Base-by-base conservation (phyloP, 2,113 vertebrate genomes). In the Notechis scutatus region DNA sequence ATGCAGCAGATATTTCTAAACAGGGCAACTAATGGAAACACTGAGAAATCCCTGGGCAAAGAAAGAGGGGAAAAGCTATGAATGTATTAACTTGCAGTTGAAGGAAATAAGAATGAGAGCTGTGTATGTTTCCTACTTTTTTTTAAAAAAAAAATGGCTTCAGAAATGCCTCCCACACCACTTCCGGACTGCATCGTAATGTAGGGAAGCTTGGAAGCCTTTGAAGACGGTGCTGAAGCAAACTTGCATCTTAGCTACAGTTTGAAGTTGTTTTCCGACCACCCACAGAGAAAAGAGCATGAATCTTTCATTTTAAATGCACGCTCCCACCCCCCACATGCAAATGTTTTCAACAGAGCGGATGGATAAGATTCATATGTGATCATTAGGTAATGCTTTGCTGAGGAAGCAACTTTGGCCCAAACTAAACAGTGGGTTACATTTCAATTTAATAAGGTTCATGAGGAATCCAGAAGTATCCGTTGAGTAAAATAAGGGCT, bases 151-250 rank as follows among this genome's bases (percentile, higher is more conserved):
- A 97, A 81, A 96, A 91, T 94, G 96, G 95, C 97, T 96, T 97
- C 93, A 93, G 93, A 95, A 91, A 92, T 91, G 91, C 89, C 90
- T 92, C 94, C 94, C 92, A 26, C 23, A 45, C 95, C 89, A 90
- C 91, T 97, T 98, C 96, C 97, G 96, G 94, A 95, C 94, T 95
- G 92, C 94, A 96, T 97, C 96, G 92, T 96, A 97, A 93, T 96
- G 93, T 92, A 96, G 96, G 94, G 92, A 96, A 97, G 96, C 92
- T 88, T 94, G 87, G 1, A 8, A 96, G 95, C 86, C 97, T 98
- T 98, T 98, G 97, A 98, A 97, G 97, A 92, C 90, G 91, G 93
- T 94, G 95, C 97, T 97, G 98, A 90, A 98, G 96, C 96, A 98
- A 98, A 97, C 96, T 97, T 50, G 94, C 96, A 95, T 94, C 96